phyloP scores from a whole-genome alignment of 2,888 invertebrate genomes.

The Clusia tigrina region DNA sequence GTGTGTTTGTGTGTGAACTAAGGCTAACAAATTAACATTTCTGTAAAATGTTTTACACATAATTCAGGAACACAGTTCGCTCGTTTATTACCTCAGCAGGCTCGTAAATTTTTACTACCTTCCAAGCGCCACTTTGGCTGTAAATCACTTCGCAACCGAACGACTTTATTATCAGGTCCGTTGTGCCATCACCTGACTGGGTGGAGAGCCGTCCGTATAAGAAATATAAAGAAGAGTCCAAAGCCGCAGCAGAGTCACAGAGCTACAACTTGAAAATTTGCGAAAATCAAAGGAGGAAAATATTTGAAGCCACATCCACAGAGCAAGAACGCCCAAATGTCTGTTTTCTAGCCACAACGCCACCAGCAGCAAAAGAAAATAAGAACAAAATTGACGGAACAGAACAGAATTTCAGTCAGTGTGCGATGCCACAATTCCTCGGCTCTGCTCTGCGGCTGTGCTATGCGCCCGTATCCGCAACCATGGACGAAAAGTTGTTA shows the following conservation, averaged over 20 bases:
- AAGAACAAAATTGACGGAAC: conserved; percentile 10
- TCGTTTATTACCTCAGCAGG: too few species aligned
- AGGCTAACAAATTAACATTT: too few species aligned
- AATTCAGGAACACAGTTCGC: background rate
- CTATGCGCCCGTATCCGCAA: too few species aligned
- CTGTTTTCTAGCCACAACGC: background rate
- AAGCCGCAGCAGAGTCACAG: too few species aligned
- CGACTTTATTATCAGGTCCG: background rate
- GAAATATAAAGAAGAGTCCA: too few species aligned
- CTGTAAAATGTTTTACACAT: background rate
- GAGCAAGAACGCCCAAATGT: background rate
- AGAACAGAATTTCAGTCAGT: too few species aligned
- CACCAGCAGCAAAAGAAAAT: conserved; percentile 12
- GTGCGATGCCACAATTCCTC: background rate
- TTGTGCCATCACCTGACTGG: too few species aligned
- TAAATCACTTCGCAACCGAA: conserved; percentile 31
- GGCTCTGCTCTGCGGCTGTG: background rate
- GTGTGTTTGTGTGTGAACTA: too few species aligned
- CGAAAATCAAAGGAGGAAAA: background rate
- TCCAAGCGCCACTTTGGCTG: conserved; percentile 34
- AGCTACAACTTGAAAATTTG: background rate
- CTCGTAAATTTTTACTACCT: conserved; percentile 14
- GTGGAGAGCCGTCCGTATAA: too few species aligned
- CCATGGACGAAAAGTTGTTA: background rate
- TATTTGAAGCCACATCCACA: background rate